Evolutionary conservation across 2,797 vertebrate species (phyloP).

Genomic region (Spinus olivaceus): DNA sequence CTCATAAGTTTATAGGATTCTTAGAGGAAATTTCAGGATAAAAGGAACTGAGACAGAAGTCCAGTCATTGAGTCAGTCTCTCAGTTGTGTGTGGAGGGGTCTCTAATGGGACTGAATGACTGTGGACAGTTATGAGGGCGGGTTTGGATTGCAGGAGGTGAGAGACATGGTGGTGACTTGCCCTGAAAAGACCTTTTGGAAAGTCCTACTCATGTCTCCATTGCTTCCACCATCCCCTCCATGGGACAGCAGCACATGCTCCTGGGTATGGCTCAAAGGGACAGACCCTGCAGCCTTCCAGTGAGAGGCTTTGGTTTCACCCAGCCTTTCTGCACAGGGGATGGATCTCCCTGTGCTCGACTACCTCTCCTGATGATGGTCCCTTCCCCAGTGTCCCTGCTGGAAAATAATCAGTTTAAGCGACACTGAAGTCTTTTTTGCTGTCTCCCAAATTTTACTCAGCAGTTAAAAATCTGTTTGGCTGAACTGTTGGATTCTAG

Average conservation of each 20-base stretch:
- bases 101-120: neutral
- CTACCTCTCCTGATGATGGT: neutral
- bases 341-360: neutral
- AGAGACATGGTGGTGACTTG: neutral
- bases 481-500: neutral
- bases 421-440: neutral
- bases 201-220: neutral
- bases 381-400: neutral
- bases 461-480: neutral
- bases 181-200: neutral
- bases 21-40: neutral
- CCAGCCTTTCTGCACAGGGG: neutral
- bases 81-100: neutral
- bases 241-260: rapidly evolving
- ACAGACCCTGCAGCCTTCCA: neutral
- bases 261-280: neutral
- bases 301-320: neutral
- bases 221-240: neutral
- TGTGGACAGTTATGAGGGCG: rapidly evolving
- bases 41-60: neutral
- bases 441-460: neutral
- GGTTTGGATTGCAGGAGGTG: neutral
- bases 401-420: neutral
- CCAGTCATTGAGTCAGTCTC: neutral
- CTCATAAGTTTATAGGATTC: neutral